phyloP scores from a whole-genome alignment of 1,140 invertebrate genomes.

The Micrasema longulum region DNA sequence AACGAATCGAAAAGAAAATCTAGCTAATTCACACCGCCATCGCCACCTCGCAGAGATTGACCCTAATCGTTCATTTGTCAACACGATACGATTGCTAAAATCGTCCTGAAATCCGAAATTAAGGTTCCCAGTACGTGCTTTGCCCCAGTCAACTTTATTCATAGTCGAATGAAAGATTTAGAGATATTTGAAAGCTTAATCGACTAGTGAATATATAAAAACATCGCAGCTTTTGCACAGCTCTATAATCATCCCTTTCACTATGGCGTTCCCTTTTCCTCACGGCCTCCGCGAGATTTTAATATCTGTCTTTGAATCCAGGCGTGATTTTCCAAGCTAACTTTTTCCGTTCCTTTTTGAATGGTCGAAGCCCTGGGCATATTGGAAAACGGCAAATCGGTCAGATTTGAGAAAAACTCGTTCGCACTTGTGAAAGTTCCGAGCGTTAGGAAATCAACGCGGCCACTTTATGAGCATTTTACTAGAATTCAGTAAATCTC shows the following conservation, averaged over 20 bases:
- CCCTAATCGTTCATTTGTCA: conserved; percentile 10
- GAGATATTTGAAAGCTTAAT: too few relatives aligned
- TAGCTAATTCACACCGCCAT: background rate
- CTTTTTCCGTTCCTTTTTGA: background rate
- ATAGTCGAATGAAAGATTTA: too few relatives aligned
- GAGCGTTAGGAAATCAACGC: conserved; percentile 14
- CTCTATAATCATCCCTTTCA: too few relatives aligned
- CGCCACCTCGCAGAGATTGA: background rate
- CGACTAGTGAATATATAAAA: too few relatives aligned
- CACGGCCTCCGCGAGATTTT: too few relatives aligned
- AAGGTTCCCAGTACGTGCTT: conserved; percentile 15
- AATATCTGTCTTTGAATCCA: too few relatives aligned
- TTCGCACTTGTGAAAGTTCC: conserved; percentile 29
- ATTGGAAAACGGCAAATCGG: background rate
- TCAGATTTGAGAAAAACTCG: conserved; percentile 18
- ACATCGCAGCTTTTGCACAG: too few relatives aligned
- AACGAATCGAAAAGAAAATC: background rate
- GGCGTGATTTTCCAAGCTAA: background rate
- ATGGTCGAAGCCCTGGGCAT: background rate
- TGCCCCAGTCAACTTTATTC: too few relatives aligned
- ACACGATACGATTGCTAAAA: conserved; percentile 15
- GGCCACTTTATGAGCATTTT: too few relatives aligned
- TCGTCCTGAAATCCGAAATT: background rate
- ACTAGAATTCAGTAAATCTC: too few relatives aligned
- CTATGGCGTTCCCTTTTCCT: too few relatives aligned